Conservation (phyloP, 2,888 invertebrate species). For the Salpingus planirostris region DNA sequence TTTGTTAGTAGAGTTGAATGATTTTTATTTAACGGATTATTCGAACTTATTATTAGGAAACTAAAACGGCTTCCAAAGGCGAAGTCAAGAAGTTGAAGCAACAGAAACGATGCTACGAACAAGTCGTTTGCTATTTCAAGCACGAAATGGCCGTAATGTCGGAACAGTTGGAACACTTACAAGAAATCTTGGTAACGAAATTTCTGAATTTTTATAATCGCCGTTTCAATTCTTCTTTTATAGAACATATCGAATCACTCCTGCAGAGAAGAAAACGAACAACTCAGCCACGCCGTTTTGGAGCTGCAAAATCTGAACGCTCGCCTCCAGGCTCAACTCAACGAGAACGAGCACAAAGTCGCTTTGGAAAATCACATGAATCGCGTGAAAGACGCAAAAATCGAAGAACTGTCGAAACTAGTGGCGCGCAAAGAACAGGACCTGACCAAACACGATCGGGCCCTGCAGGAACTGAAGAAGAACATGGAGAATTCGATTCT, state of each 20-base stretch:
- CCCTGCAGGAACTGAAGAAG: conserved; percentile 33
- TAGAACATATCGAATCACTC: conserved; percentile 28
- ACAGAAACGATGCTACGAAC: conserved; percentile 29
- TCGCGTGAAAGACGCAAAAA: conserved; percentile 26
- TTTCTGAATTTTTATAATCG: conserved; percentile 2
- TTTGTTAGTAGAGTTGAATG: too few species aligned
- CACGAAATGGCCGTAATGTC: conserved; percentile 31
- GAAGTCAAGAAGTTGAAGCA: conserved; percentile 23
- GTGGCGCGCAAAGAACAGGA: conserved; percentile 28
- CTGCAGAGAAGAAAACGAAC: conserved; percentile 23
- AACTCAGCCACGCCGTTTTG: conserved; percentile 21
- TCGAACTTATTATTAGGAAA: too few species aligned
- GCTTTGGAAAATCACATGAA: conserved; percentile 26
- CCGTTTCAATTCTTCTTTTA: too few species aligned
- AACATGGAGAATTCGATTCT: conserved; percentile 36
- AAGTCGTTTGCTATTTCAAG: conserved; percentile 29
- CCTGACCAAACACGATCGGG: conserved; percentile 23
- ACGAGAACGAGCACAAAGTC: conserved; percentile 24
- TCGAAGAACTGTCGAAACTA: conserved; percentile 29
- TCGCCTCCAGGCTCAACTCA: conserved; percentile 22
- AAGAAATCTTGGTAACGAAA: conserved; percentile 29
- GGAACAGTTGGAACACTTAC: conserved; percentile 29
- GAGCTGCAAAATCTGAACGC: conserved; percentile 25
- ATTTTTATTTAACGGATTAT: conserved; percentile 4
- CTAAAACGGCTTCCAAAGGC: too few species aligned